Evolutionary conservation across 2,888 invertebrate species (phyloP), one percentile per base, ranked within the genome.

Genomic region (Heliconius hortense): DNA sequence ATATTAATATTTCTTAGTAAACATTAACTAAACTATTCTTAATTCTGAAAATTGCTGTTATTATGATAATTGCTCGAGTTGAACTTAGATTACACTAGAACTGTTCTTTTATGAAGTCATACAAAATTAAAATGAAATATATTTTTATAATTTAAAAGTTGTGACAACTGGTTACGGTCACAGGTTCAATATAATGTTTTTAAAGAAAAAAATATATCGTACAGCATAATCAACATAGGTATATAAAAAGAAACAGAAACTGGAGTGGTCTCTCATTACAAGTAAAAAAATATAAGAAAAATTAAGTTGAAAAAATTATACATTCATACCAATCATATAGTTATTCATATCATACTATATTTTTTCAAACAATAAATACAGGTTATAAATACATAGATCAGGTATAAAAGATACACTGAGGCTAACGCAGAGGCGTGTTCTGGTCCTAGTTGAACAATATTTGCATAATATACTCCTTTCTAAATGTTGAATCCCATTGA

Each of bases 381-480:
- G 69, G 56, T 43, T 66, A 24, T 39, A 66, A 66, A 66, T 66
- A 43, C 66, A 11, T 4, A 24, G 24, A 66, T 13, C 64, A 24
- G 18, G 24, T 66, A 64, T 56, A 56, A 69, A 69, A 56, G 56
- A 66, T 56, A 31, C 31, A 56, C 56, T 24, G 56, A 31, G 69
- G 31, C 56, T 56, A 56, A 35, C 31, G 69, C n/a, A 24, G 56
- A 56, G 69, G 69, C 69, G 56, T 69, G 31, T 24, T n/a, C 39
- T 15, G 53, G 8, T 2, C 31, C 13, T 26, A 69, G 31, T 35
- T 56, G 53, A 56, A 56, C 56, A 69, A 56, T 39, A 71, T 71
- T 71, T 43, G 60, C 71, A 71, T 71, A 71, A 71, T 71, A 43
- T 71, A 39, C 26, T 59, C 70, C 71, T 71, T 39, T 71, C 71